Conservation (phyloP, 2,113 vertebrate genomes). For the Sorex fumeus region DNA sequence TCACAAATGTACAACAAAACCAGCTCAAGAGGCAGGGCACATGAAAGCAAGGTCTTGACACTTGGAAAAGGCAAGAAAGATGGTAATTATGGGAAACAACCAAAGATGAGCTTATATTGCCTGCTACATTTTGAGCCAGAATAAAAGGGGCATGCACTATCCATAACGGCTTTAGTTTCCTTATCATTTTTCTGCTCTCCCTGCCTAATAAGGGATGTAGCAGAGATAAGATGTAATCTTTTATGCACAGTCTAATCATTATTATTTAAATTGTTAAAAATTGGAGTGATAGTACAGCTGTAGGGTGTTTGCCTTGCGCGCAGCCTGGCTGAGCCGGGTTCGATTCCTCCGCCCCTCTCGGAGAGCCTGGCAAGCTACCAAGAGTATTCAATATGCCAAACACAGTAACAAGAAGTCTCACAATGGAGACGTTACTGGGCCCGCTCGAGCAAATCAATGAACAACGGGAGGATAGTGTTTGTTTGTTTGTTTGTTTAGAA, state of each 20-base stretch:
- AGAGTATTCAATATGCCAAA: too few species aligned
- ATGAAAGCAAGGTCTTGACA: background rate
- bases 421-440: too few species aligned
- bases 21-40: background rate
- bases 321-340: too few species aligned
- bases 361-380: too few species aligned
- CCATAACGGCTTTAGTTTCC: background rate
- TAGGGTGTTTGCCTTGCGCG: too few species aligned
- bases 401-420: too few species aligned
- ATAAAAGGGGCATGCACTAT: background rate
- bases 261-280: conserved; percentile 13
- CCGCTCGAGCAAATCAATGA: too few species aligned
- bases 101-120: background rate
- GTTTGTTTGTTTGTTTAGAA: too few species aligned
- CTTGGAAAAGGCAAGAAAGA: background rate
- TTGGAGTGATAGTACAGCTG: too few species aligned
- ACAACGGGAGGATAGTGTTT: too few species aligned
- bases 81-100: background rate
- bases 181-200: background rate
- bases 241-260: background rate
- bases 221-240: background rate
- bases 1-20: background rate
- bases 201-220: background rate
- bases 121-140: background rate
- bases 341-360: too few species aligned